Evolutionary conservation across 64 coral and sea anemone genomes (phyloP), one percentile per base, ranked within the genome.

Genomic region (Astreopora myriophthalma): DNA sequence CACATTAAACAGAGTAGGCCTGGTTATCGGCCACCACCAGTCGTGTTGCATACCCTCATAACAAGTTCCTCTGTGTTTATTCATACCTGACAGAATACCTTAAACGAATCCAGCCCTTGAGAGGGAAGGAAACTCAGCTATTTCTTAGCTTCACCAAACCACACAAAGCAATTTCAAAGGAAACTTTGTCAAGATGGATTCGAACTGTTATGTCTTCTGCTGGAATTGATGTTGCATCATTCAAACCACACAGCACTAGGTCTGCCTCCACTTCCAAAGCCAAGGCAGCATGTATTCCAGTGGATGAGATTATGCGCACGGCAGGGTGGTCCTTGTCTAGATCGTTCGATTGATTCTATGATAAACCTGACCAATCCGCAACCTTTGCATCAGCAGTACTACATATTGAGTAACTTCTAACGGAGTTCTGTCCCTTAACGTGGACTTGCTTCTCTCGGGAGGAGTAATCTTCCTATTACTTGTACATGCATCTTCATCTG

Each of bases 1-100:
- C 71, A 88, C 26, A 25, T 71, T 17, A 88, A 75, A 40, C 86
- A 88, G 34, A 76, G 86, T 69, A 35, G 86, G 16, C 86, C 86
- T 34, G 71, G 86, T 32, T 88, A 88, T 28, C 74, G 55, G 34
- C 68, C 48, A 74, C 71, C 86, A 28, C 26, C 69, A 31, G 48
- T 88, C 7, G 10, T 80, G 26, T 29, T 80, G 12, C 76, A 2
- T 48, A 80, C 46, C 76, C 76, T 42, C 5, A 5, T 42, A 42
- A 80, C n/a, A 8, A 8, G 12, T 44, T 37, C 38, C 34, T 78
- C 37, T 78, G 34, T 78, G 39, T 51, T 35, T 78, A 2, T 38
- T 11, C 23, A 0, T 49, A 80, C 39, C 1, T 69, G 81, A 69
- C 63, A 34, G 81, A 64, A 67, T 85, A 69, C 25, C 16, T 85